phyloP scores from a whole-genome alignment of 2,888 invertebrate species.

The Limnephilus lunatus region DNA sequence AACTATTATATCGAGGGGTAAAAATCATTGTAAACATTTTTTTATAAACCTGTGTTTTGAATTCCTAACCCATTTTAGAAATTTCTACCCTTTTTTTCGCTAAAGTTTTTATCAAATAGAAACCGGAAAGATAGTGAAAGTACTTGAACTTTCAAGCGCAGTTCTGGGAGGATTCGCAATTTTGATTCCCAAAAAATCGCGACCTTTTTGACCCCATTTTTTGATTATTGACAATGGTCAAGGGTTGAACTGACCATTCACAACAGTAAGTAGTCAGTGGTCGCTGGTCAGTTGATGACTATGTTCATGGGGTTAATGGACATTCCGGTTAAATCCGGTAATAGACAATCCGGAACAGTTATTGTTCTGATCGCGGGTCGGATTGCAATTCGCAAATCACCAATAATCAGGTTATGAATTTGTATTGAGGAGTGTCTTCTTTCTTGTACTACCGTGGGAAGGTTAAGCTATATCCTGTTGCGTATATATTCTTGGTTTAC shows the following conservation, averaged over 20 bases:
- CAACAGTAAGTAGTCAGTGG: not conserved
- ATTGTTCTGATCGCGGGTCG: not conserved
- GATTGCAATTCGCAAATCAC: not conserved
- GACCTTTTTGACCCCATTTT: slow-evolving; percentile 7
- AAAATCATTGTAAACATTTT: not conserved
- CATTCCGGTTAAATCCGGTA: not conserved
- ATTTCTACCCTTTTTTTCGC: not conserved
- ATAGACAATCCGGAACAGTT: not conserved
- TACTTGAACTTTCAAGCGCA: not conserved
- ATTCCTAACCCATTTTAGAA: not conserved
- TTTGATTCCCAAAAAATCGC: not conserved
- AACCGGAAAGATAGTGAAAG: not conserved
- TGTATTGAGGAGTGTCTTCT: not conserved
- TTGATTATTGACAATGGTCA: not conserved
- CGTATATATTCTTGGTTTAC: not conserved
- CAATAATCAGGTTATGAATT: not conserved
- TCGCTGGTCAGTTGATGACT: not conserved
- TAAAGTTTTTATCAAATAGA: not conserved
- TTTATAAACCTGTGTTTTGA: not conserved
- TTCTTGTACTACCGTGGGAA: not conserved
- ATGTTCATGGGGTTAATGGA: not conserved
- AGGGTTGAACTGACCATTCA: not conserved
- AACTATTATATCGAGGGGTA: not conserved
- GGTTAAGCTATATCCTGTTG: not conserved
- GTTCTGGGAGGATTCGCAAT: not conserved